phyloP scores from a whole-genome alignment of 1,140 invertebrate species.

The Ceratitis capitata region DNA sequence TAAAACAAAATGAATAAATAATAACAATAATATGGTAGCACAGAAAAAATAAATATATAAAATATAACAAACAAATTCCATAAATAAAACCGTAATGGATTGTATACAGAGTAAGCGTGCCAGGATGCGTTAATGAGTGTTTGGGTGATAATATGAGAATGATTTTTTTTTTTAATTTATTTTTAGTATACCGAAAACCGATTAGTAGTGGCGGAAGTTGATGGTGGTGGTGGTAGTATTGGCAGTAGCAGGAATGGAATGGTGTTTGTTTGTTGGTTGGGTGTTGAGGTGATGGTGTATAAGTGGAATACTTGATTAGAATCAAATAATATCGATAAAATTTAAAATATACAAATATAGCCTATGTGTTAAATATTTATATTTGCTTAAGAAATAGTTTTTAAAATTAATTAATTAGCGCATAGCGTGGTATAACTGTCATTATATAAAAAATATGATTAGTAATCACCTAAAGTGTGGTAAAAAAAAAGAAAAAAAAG shows the following conservation, averaged over 20 bases:
- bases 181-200: neutral
- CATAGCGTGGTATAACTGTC: neutral
- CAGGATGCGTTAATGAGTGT: neutral
- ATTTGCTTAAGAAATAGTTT: neutral
- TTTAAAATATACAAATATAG: neutral
- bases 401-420: neutral
- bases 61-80: neutral
- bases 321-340: slow-evolving; percentile 21
- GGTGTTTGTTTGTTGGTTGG: neutral
- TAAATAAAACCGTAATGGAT: neutral
- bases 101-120: neutral
- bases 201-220: neutral
- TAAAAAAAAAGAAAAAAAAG: too few species aligned
- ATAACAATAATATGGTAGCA: too few species aligned
- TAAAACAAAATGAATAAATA: neutral
- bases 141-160: neutral
- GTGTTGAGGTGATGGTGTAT: slow-evolving; percentile 33
- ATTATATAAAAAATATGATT: too few species aligned
- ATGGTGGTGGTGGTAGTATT: neutral
- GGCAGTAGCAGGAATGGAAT: neutral
- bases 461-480: too few species aligned
- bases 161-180: too few species aligned
- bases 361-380: neutral
- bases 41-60: neutral
- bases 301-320: slow-evolving; percentile 30